Evolutionary conservation across 2,888 invertebrate genomes (phyloP).

Genomic region (Thera britannica): DNA sequence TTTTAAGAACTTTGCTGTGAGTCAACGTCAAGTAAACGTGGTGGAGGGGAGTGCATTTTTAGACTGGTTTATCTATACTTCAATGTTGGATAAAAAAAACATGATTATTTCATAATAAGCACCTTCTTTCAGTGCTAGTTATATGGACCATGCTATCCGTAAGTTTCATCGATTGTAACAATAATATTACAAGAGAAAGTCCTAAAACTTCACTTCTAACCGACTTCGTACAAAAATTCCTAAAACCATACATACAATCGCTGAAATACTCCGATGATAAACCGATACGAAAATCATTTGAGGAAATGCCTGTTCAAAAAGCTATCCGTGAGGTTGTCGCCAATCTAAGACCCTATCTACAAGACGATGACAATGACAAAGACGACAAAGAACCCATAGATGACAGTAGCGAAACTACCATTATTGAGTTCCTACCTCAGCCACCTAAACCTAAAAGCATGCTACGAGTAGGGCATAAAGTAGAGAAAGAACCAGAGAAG

Average conservation of each 20-base stretch:
- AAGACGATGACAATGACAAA: conserved; percentile 52
- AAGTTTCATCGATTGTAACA: conserved; percentile 7
- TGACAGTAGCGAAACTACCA: conserved; percentile 58
- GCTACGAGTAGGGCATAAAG: conserved; percentile 1
- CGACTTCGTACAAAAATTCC: conserved; percentile 48
- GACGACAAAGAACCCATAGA: conserved; percentile 48
- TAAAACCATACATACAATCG: conserved; percentile 50
- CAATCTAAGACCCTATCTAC: conserved; percentile 53
- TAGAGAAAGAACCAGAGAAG: conserved; percentile 5
- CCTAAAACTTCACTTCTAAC: conserved; percentile 38
- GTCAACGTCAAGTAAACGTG: too few species aligned
- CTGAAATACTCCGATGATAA: conserved; percentile 4
- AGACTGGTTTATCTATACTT: too few species aligned
- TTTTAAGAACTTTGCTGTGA: too few species aligned
- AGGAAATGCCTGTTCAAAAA: conserved; percentile 44
- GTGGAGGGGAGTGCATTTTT: too few species aligned
- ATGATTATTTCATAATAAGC: neutral
- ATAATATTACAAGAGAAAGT: conserved; percentile 21
- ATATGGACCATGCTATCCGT: conserved; percentile 20
- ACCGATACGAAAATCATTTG: neutral
- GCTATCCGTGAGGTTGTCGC: conserved; percentile 53
- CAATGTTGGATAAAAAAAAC: too few species aligned
- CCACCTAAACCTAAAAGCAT: conserved; percentile 36
- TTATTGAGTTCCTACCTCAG: conserved; percentile 59
- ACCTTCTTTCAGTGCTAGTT: conserved; percentile 19